Conservation (phyloP, 2,113 vertebrate species). For the Anoplopoma fimbria region DNA sequence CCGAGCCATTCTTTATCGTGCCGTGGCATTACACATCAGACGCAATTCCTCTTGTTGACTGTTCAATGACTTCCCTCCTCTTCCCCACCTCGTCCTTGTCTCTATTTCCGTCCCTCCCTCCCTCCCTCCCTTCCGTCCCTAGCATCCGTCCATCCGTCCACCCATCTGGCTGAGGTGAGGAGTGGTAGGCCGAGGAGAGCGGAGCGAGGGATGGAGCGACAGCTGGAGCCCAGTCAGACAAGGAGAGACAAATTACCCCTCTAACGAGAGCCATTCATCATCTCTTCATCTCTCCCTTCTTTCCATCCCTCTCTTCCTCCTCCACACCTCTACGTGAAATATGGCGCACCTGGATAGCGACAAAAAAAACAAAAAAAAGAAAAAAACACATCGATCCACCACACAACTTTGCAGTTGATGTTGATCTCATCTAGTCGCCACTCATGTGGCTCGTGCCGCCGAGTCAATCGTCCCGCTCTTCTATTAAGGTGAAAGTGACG, state of each 20-base stretch:
- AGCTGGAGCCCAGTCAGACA: conserved; percentile 88
- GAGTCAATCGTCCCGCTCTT: conserved; percentile 50
- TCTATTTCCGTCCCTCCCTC: conserved; percentile 47
- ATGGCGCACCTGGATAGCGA: conserved; percentile 65
- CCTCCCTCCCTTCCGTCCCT: conserved; percentile 14
- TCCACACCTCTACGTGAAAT: conserved; percentile 59
- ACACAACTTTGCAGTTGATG: conserved; percentile 28
- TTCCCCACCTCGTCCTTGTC: conserved; percentile 52
- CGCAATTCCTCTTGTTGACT: conserved; percentile 49
- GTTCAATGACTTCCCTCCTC: conserved; percentile 20
- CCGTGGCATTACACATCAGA: neutral
- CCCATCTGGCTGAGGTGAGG: conserved; percentile 86
- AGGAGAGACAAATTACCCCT: conserved; percentile 89
- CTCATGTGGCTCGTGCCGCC: conserved; percentile 18
- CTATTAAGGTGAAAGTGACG: conserved; percentile 43
- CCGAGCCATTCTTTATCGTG: conserved; percentile 23
- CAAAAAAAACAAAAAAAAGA: neutral
- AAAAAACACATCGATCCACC: neutral
- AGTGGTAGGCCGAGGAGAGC: conserved; percentile 73
- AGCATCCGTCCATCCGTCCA: conserved; percentile 71
- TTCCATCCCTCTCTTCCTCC: conserved; percentile 51
- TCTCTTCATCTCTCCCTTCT: conserved; percentile 74
- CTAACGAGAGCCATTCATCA: conserved; percentile 90
- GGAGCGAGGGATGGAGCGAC: conserved; percentile 83
- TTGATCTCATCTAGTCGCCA: conserved; percentile 29